Percentiles rank a stretch among this genome's conserved stretches.
These are phyloP conservation scores for Aplysina aerophoba DNA, from an alignment of 37 sponge, comb jelly and placozoan species.

Conservation along the genomic window DNA sequence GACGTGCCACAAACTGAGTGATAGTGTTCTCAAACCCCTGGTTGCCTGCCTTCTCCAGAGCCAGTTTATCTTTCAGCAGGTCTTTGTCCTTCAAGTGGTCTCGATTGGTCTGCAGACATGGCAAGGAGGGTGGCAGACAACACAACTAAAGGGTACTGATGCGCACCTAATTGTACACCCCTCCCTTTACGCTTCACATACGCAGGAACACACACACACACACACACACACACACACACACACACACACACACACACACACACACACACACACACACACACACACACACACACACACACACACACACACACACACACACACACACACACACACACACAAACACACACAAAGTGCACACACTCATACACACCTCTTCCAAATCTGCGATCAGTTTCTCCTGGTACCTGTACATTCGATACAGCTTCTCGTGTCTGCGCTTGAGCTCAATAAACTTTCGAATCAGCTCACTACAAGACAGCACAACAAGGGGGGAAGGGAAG, in stretches of 20 bases:
- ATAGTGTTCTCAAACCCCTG: neutral
- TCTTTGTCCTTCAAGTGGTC: constrained; percentile 2
- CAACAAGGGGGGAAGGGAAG: no score
- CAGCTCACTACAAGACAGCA: constrained; percentile 7
- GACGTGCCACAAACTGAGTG: neutral
- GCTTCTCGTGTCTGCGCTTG: constrained; percentile 5
- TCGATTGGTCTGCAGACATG: neutral
- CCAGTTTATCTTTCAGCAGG: neutral
- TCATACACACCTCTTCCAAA: constrained; percentile 16
- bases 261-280: constrained; percentile 2
- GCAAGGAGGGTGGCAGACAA: no score
- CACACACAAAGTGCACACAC: constrained; percentile 1
- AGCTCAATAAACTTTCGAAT: neutral
- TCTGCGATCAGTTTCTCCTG: constrained; percentile 1
- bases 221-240: constrained; percentile 26
- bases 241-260: constrained; percentile 10
- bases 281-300: neutral
- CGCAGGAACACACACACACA: neutral
- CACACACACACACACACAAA: constrained; percentile 20
- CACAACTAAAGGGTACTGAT: no score
- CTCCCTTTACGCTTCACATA: no score
- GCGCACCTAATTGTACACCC: no score
- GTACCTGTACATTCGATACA: constrained; percentile 14
- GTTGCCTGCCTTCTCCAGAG: neutral
- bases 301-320: constrained; percentile 5